Conservation (phyloP, 2,113 vertebrate species). For the Microtus richardsoni region DNA sequence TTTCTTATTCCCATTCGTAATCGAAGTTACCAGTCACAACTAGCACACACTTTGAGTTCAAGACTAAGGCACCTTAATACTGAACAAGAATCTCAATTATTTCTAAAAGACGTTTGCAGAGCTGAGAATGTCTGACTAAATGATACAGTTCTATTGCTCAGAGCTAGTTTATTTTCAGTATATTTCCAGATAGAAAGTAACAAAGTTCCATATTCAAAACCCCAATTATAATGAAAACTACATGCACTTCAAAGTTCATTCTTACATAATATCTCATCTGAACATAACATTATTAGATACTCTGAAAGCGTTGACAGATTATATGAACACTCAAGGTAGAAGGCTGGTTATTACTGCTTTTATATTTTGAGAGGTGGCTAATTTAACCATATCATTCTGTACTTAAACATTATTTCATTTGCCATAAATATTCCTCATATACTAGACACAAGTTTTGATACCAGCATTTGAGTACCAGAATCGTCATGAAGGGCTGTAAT, state of each 20-base stretch:
- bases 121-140: constrained; percentile 40
- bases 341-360: background rate
- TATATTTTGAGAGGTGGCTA: background rate
- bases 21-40: constrained; percentile 44
- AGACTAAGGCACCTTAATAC: background rate
- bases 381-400: constrained; percentile 10
- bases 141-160: constrained; percentile 32
- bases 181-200: constrained; percentile 21
- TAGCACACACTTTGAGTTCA: background rate
- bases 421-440: background rate
- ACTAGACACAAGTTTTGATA: background rate
- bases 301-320: constrained; percentile 20
- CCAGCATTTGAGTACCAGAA: constrained; percentile 12
- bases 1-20: constrained; percentile 31
- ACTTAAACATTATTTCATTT: constrained; percentile 26
- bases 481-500: background rate
- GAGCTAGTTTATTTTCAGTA: constrained; percentile 55
- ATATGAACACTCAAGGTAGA: background rate
- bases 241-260: background rate
- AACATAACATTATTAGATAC: background rate
- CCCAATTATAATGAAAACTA: constrained; percentile 20
- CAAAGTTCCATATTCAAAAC: constrained; percentile 60
- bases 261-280: constrained; percentile 19
- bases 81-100: constrained; percentile 28
- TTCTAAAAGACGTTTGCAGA: constrained; percentile 16